These are phyloP conservation scores for Galeopterus variegatus DNA, from an alignment of 2,113 vertebrate genomes.

Conservation along the genomic window DNA sequence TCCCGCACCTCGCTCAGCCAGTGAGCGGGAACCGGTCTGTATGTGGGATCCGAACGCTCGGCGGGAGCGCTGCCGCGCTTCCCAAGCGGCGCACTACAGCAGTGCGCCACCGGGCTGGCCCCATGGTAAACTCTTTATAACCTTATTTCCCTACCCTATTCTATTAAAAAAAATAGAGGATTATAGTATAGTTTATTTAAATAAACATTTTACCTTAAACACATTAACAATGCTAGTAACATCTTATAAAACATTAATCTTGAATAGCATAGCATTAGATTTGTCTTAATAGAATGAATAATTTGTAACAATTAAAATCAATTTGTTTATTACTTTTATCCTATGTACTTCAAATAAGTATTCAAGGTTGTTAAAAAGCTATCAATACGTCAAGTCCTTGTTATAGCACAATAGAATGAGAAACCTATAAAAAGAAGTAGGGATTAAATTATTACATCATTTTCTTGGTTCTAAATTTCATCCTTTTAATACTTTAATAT, in stretches of 20 bases:
- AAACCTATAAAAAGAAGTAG: background rate
- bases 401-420: background rate
- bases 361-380: background rate
- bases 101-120: too few species aligned
- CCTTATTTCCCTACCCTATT: background rate
- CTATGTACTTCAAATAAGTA: constrained; percentile 46
- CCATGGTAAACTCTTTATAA: background rate
- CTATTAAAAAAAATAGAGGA: background rate
- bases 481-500: constrained; percentile 22
- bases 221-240: background rate
- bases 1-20: too few species aligned
- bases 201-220: background rate
- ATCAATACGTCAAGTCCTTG: background rate
- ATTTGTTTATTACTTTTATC: background rate
- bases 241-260: constrained; percentile 14
- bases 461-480: background rate
- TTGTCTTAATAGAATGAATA: background rate
- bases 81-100: too few species aligned
- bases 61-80: too few species aligned
- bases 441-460: background rate
- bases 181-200: background rate
- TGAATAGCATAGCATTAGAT: background rate
- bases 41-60: too few species aligned
- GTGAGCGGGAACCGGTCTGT: too few species aligned
- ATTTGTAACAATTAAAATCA: constrained; percentile 31